A percentile compares a stretch with the other conserved stretches of the same genome.
Evolutionary conservation across 2,888 invertebrate species (phyloP).

Genomic region (Scaptomyza tumidula): DNA sequence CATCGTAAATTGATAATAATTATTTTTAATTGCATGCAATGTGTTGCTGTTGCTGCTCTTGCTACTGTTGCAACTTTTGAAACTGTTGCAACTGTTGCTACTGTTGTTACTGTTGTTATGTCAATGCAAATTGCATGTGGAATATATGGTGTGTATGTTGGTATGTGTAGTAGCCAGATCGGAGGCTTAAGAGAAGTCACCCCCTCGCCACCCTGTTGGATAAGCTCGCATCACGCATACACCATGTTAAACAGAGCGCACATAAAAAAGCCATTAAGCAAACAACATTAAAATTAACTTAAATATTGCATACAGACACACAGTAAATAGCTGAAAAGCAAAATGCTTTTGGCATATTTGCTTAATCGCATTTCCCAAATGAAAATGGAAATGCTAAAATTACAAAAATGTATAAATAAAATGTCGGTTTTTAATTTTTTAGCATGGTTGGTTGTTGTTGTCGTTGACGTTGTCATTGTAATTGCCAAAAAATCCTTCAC

Average conservation of each 20-base stretch:
- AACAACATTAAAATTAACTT: constrained; percentile 75
- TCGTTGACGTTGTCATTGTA: constrained; percentile 14
- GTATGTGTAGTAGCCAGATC: not conserved
- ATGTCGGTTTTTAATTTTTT: not conserved
- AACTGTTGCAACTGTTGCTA: constrained; percentile 20
- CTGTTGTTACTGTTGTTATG: constrained; percentile 21
- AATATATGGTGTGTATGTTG: constrained; percentile 20
- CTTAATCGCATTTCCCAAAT: constrained; percentile 68
- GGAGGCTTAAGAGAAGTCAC: constrained; percentile 27
- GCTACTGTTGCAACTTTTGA: constrained; percentile 20
- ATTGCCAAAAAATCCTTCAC: constrained; percentile 38
- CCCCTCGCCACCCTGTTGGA: not conserved
- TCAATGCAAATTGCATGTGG: constrained; percentile 64
- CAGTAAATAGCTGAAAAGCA: constrained; percentile 43
- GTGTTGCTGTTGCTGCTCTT: constrained; percentile 17
- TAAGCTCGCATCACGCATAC: constrained; percentile 52
- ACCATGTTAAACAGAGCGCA: constrained; percentile 45
- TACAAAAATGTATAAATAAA: constrained; percentile 13
- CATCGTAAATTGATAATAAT: constrained; percentile 76
- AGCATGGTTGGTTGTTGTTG: no score
- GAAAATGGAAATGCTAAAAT: constrained; percentile 27
- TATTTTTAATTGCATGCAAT: constrained; percentile 75
- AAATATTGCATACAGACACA: constrained; percentile 50
- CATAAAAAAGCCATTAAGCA: constrained; percentile 74
- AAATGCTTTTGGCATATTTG: constrained; percentile 69